Evolutionary conservation across 2,113 vertebrate genomes (phyloP).

Genomic region (Indri indri): DNA sequence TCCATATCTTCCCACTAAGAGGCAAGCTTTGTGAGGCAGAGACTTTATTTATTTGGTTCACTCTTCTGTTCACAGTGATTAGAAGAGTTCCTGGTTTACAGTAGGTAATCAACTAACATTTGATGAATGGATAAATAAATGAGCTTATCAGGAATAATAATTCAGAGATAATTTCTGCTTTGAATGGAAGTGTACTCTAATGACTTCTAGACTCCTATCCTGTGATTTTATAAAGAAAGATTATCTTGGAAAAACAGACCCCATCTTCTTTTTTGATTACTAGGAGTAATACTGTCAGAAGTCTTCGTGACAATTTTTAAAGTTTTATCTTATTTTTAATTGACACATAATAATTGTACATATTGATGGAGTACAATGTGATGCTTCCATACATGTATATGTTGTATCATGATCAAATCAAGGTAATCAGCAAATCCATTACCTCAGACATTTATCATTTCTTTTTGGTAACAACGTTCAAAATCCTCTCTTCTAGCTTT

Average conservation of each 20-base stretch:
- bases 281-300: neutral
- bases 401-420: neutral
- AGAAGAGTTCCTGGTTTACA: neutral
- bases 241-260: neutral
- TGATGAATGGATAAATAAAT: neutral
- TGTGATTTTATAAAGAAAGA: slow-evolving; percentile 29
- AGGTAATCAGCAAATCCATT: neutral
- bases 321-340: neutral
- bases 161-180: neutral
- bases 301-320: neutral
- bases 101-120: neutral
- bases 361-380: neutral
- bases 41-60: neutral
- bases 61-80: neutral
- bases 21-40: neutral
- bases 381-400: neutral
- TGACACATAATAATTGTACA: neutral
- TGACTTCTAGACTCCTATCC: neutral
- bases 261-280: neutral
- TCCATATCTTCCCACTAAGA: neutral
- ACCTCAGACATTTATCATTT: neutral
- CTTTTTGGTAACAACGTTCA: neutral
- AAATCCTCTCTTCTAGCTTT: neutral
- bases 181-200: neutral
- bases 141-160: neutral